Percentiles rank a stretch among this genome's conserved stretches.
Evolutionary conservation across 1,140 invertebrate genomes (phyloP).

Genomic region (Phortica variegata): DNA sequence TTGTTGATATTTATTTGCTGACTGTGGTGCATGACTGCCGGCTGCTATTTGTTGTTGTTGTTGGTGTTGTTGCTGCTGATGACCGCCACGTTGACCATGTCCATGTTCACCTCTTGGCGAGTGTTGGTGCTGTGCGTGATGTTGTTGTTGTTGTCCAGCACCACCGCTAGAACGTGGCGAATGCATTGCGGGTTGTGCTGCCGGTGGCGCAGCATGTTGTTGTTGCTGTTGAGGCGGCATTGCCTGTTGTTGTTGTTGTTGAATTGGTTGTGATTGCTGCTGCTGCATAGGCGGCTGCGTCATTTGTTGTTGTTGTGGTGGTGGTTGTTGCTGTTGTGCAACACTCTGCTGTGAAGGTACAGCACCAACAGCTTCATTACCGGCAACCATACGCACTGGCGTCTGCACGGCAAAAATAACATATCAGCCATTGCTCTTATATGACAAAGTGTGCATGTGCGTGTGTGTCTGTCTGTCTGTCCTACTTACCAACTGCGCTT

Average conservation of each 20-base stretch:
- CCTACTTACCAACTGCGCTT: no score
- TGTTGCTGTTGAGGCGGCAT: no score
- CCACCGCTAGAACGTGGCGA: constrained; percentile 11
- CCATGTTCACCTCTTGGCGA: constrained; percentile 37
- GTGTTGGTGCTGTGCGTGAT: constrained; percentile 26
- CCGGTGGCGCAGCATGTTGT: no score
- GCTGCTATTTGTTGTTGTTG: neutral
- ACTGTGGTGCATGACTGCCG: constrained; percentile 6
- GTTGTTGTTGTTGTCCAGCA: constrained; percentile 16
- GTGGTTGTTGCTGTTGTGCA: neutral
- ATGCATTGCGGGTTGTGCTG: constrained; percentile 3
- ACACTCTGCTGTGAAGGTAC: no score
- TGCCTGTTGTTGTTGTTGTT: neutral
- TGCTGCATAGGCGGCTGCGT: constrained; percentile 5
- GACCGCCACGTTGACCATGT: constrained; percentile 24
- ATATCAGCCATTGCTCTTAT: no score
- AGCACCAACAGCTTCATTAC: no score
- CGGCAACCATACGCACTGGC: no score
- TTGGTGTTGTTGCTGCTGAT: constrained; percentile 12
- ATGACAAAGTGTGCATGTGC: no score
- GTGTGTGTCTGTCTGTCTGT: no score
- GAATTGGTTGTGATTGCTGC: constrained; percentile 1
- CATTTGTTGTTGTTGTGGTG: constrained; percentile 1
- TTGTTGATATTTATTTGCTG: constrained; percentile 13
- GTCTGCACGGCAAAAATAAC: no score